These are phyloP conservation scores for Poeciliopsis gracilis DNA, from an alignment of 2,797 vertebrate genomes.

Conservation along the genomic window DNA sequence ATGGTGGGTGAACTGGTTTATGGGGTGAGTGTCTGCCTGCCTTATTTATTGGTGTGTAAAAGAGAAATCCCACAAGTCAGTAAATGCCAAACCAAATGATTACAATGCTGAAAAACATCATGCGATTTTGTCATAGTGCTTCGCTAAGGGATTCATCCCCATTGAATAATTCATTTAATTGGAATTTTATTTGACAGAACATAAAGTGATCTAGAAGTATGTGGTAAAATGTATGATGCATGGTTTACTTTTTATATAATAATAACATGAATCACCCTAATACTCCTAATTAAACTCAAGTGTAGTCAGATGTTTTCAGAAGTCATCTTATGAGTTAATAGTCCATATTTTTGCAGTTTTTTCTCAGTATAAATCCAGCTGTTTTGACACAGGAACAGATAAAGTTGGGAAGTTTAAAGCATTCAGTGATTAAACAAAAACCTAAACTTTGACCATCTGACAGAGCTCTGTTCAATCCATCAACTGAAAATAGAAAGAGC, in stretches of 20 bases:
- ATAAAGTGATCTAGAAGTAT: not conserved
- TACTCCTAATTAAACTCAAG: not conserved
- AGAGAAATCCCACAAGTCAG: slow-evolving; percentile 3
- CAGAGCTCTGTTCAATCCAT: not conserved
- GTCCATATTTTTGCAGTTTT: not conserved
- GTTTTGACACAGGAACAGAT: not conserved
- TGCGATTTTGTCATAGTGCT: not conserved
- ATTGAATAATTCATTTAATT: not conserved
- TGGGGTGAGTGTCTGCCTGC: slow-evolving; percentile 88
- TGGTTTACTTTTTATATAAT: not conserved
- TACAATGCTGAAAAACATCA: not conserved
- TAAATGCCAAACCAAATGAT: slow-evolving; percentile 11
- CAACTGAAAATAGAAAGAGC: not conserved
- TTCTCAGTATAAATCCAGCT: not conserved
- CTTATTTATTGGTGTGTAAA: not conserved
- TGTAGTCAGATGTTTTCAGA: not conserved
- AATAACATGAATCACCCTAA: not conserved
- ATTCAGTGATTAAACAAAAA: not conserved
- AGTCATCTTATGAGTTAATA: not conserved
- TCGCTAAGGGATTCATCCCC: not conserved
- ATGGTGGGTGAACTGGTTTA: slow-evolving; percentile 99
- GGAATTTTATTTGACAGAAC: not conserved
- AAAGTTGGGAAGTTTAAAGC: not conserved
- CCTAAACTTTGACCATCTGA: not conserved
- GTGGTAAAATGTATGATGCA: not conserved